Evolutionary conservation across 1,140 invertebrate genomes (phyloP), one percentile per base, ranked within the genome.

Genomic region (Macrobrachium nipponense): DNA sequence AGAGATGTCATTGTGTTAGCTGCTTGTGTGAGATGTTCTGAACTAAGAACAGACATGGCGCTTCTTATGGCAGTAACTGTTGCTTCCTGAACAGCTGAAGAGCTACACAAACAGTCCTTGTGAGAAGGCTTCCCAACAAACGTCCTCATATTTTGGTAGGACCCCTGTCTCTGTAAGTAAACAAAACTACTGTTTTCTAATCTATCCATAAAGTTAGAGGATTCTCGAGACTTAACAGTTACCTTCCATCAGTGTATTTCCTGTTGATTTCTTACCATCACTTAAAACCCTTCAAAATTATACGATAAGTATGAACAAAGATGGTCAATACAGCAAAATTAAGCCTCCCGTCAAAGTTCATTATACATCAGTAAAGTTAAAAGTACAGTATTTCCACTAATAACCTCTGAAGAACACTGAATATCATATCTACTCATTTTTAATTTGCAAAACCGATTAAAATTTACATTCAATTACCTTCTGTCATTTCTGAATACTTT

Each of bases 41-140:
- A 18, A 17, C 64, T 20, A n/a, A 80, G 64, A 44, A 62, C 78
- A 17, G 78, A 62, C 18, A 80, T 64, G 18, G 78, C 78, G n/a
- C 60, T 66, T 7, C n/a, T 66, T n/a, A 80, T 18, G n/a, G 78
- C 78, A 10, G 36, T 18, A 17, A 80, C 78, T 51, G 78, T 64
- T 23, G 78, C 78, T 44, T 80, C 78, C 43, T 80, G 61, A 36
- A 80, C 61, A 43, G 61, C 60, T 10, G 59, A 43, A 15, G 27
- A 20, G 6, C 44, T 43, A 18, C 23, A 6, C 10, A 61, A 6
- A n/a, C 23, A 80, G 43, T 17, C 78, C 78, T 44, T n/a, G 61
- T 14, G 61, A 64, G 43, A 80, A 80, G 7, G 20, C 78, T 36
- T 17, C 62, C 61, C 78, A 80, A 20, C 78, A 80, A 51, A 43